Conservation (phyloP, 2,888 invertebrate species). For the Tubulanus polymorphus region DNA sequence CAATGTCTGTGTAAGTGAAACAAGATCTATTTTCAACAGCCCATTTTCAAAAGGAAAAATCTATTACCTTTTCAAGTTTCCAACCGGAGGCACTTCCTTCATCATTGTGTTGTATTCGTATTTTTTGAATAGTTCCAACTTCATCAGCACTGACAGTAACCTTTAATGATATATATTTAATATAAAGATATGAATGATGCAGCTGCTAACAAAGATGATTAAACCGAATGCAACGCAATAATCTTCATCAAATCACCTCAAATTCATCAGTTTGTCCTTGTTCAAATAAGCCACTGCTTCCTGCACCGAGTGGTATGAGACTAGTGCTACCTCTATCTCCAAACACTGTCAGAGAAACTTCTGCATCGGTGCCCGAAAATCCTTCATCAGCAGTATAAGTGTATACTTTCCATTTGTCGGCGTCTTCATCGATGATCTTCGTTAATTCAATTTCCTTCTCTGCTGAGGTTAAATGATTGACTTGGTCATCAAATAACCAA, state of each 20-base stretch:
- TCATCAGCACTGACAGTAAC: too few relatives aligned
- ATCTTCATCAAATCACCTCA: constrained; percentile 30
- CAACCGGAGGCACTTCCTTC: constrained; percentile 26
- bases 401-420: constrained; percentile 28
- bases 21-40: too few relatives aligned
- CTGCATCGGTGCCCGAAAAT: constrained; percentile 39
- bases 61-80: constrained; percentile 35
- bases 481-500: too few relatives aligned
- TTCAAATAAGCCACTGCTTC: constrained; percentile 30
- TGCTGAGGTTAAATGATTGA: too few relatives aligned
- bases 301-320: constrained; percentile 29
- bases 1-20: too few relatives aligned
- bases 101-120: constrained; percentile 43
- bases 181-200: too few relatives aligned
- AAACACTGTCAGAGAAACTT: constrained; percentile 42
- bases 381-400: constrained; percentile 29
- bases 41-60: too few relatives aligned
- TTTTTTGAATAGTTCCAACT: constrained; percentile 39
- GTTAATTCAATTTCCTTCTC: too few relatives aligned
- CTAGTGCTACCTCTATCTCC: constrained; percentile 40
- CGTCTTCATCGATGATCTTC: too few relatives aligned
- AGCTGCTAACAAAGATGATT: too few relatives aligned
- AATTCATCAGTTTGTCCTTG: constrained; percentile 40
- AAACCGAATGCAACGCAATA: too few relatives aligned
- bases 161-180: too few relatives aligned